Conservation (phyloP, 2,113 vertebrate species). For the Mus musculus region DNA sequence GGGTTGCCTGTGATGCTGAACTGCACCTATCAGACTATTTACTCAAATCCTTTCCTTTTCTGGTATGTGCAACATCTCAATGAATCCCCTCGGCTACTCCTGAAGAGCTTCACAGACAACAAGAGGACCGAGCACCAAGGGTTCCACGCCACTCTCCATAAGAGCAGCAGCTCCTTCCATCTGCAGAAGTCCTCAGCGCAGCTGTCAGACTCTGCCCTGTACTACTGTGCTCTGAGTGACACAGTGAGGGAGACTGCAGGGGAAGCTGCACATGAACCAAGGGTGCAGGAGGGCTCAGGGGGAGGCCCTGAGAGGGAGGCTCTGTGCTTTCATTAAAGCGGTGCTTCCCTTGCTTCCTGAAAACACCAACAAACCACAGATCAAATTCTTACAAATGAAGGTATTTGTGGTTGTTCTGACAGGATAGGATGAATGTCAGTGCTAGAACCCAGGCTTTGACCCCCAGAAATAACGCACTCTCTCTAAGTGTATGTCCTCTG, state of each 20-base stretch:
- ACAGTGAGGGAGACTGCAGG: conserved; percentile 56
- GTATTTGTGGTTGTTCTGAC: neutral
- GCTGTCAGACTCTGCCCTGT: conserved; percentile 57
- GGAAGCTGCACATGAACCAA: conserved; percentile 42
- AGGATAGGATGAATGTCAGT: neutral
- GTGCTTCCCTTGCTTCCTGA: too few species aligned
- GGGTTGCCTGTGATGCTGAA: neutral
- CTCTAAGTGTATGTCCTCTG: neutral
- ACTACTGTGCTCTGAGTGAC: conserved; percentile 53
- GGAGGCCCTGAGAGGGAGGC: neutral
- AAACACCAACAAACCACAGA: neutral
- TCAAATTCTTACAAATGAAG: neutral
- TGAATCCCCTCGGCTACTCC: neutral
- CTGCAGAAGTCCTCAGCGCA: conserved; percentile 48
- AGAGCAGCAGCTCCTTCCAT: conserved; percentile 18
- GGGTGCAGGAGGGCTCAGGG: too few species aligned
- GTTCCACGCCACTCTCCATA: neutral
- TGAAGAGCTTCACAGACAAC: neutral
- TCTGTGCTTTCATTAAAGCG: neutral
- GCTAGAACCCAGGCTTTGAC: neutral
- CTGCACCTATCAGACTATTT: conserved; percentile 41
- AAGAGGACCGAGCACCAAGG: neutral
- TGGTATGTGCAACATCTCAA: conserved; percentile 53
- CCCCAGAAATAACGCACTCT: neutral
- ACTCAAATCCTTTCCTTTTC: fast-evolving